Evolutionary conservation across 37 sponge, comb jelly and placozoan genomes (phyloP), one percentile per base, ranked within the genome.

Genomic region (Tethya wilhelma): DNA sequence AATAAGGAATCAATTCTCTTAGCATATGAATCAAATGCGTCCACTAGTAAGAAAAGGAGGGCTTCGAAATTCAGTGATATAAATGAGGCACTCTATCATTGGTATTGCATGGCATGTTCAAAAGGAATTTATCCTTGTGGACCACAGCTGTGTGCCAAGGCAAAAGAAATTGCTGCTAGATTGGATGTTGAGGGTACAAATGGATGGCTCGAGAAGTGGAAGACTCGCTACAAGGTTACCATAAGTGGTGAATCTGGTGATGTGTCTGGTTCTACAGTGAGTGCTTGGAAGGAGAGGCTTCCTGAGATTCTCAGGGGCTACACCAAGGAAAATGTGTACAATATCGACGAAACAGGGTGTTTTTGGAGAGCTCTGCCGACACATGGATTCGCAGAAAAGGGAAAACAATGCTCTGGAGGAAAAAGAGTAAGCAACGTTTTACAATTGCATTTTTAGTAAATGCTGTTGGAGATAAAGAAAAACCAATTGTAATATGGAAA

Each of bases 311-410:
- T 85, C n/a, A 23, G 40, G 26, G 86, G 73, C 7, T 75, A 49
- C 46, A 38, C 34, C 32, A 44, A 33, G 19, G 70, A 67, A 64
- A 55, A 76, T 68, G 60, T 79, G 43, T 77, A 34, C 29, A 84
- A 84, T 38, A 38, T 84, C 49, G 71, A 84, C 38, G 63, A 76
- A 76, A 84, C 71, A 49, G 82, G 82, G 53, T 67, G 60, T n/a
- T 83, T 88, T 43, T 88, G 73, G 81, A 42, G 59, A 58, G 86
- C 93, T 43, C 77, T 88, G n/a, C 93, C 87, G 56, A 85, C 84
- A 28, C 44, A 69, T 49, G 79, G 87, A 22, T 81, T 93, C 76
- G 82, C 69, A 6, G 42, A 85, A 80, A 59, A 42, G 56, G 74
- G 79, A 49, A 88, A 81, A 41, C 44, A 89, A 55, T 89, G 93